Evolutionary conservation across 2,888 invertebrate genomes (phyloP), one percentile per base, ranked within the genome.

Genomic region (Thereva nobilitata): DNA sequence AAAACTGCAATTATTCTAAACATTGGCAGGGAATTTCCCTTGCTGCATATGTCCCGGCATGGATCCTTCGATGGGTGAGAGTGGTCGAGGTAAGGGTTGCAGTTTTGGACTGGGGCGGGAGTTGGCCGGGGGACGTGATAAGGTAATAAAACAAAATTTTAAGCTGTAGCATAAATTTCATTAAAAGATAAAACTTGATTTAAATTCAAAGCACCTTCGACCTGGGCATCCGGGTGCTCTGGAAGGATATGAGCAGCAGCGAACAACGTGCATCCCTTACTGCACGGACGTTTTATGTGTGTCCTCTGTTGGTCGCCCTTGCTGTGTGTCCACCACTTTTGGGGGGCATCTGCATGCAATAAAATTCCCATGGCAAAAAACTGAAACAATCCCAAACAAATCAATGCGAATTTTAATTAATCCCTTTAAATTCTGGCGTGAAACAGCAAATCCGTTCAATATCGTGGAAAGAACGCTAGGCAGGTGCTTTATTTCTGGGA

Each of bases 181-280:
- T 57, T 57, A 57, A 57, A 57, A 57, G 57, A 57, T 57, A 57
- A 23, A 57, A 57, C 57, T 57, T 57, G 37, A 57, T 57, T 57
- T 57, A 57, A 57, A 57, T 57, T 57, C 57, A 44, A 47, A 57
- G 45, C 57, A 45, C 57, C 57, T 6, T 37, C 37, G n/a, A 37
- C 37, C n/a, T 23, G 23, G 23, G 23, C 23, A 23, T 23, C 23
- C 23, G 23, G 23, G 23, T 23, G 23, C 23, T 23, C 23, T 23
- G 23, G 23, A 23, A 23, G 23, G 23, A 23, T 23, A 23, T 23
- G 23, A 23, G 23, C 23, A 23, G 23, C 23, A 23, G 23, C 23
- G 23, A 2, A 23, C 23, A 23, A 23, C 23, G 23, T 23, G 23
- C 23, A 23, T 23, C 23, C 23, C 23, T 23, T 23, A 23, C 23